A percentile compares a stretch with the other conserved stretches of the same genome.
Evolutionary conservation across 1,140 invertebrate species (phyloP).

Genomic region (Gryon sp.): DNA sequence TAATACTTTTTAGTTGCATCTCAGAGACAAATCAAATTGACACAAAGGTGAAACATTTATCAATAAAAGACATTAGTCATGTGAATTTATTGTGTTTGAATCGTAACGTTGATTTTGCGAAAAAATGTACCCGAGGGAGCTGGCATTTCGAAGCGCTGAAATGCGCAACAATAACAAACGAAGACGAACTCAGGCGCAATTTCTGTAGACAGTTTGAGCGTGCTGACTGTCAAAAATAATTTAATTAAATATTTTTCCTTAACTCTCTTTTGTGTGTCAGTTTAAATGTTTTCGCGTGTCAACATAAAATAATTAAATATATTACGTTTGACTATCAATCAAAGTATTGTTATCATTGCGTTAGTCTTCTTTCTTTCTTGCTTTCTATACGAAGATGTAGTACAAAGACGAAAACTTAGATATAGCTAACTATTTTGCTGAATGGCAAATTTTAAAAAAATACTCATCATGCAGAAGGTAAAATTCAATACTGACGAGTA

Average conservation of each 20-base stretch:
- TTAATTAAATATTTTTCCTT: constrained; percentile 49
- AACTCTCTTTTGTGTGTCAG: background rate
- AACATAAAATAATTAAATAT: constrained; percentile 12
- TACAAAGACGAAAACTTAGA: too few relatives aligned
- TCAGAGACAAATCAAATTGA: constrained; percentile 15
- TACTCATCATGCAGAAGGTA: too few relatives aligned
- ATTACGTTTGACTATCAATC: constrained; percentile 24
- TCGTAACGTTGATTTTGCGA: constrained; percentile 39
- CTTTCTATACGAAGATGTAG: background rate
- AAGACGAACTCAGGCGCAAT: background rate
- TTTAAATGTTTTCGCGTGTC: constrained; percentile 11
- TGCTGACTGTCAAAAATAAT: constrained; percentile 37
- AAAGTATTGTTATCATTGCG: constrained; percentile 28
- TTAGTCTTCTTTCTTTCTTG: constrained; percentile 11
- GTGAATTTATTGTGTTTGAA: constrained; percentile 37
- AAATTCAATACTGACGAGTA: constrained; percentile 39
- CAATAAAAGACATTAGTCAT: constrained; percentile 55
- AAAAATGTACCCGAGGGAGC: constrained; percentile 8
- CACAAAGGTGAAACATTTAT: constrained; percentile 18
- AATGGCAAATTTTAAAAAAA: too few relatives aligned
- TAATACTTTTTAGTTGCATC: too few relatives aligned
- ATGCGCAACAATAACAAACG: constrained; percentile 38
- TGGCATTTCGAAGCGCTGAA: constrained; percentile 13
- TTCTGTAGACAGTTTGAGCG: constrained; percentile 18
- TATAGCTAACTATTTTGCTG: too few relatives aligned